Percentiles rank a stretch among this genome's conserved stretches.
Conservation (phyloP, 2,797 vertebrate species). For the Micropoecilia bifurca region DNA sequence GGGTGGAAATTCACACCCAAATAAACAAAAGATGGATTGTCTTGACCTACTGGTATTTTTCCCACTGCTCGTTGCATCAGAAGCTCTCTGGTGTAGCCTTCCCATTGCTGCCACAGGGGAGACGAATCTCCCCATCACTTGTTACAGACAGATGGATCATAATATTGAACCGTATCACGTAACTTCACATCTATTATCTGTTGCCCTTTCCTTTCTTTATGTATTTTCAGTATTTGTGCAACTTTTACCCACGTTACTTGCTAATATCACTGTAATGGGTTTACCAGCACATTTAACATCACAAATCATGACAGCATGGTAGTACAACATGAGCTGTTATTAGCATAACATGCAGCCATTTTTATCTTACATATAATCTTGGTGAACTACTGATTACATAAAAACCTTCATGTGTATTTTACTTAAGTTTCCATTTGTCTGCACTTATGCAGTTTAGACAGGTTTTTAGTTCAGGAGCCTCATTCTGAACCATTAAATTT, state of each 20-base stretch:
- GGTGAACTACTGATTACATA: background rate
- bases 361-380: background rate
- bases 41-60: conserved; percentile 53
- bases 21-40: conserved; percentile 61
- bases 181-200: background rate
- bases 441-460: background rate
- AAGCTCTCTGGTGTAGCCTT: conserved; percentile 42
- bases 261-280: background rate
- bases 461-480: background rate
- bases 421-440: background rate
- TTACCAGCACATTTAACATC: background rate
- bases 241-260: background rate
- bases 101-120: conserved; percentile 21
- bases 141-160: background rate
- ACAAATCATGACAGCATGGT: background rate
- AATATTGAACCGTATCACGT: background rate
- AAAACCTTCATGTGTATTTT: background rate
- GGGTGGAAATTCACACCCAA: conserved; percentile 45
- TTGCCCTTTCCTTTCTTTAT: background rate
- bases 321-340: background rate
- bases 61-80: conserved; percentile 38
- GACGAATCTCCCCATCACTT: conserved; percentile 8
- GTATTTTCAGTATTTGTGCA: background rate
- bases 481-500: background rate
- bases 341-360: background rate